These are phyloP conservation scores for Chelidonichthys spinosus DNA, from an alignment of 2,797 vertebrate genomes.

Conservation along the genomic window DNA sequence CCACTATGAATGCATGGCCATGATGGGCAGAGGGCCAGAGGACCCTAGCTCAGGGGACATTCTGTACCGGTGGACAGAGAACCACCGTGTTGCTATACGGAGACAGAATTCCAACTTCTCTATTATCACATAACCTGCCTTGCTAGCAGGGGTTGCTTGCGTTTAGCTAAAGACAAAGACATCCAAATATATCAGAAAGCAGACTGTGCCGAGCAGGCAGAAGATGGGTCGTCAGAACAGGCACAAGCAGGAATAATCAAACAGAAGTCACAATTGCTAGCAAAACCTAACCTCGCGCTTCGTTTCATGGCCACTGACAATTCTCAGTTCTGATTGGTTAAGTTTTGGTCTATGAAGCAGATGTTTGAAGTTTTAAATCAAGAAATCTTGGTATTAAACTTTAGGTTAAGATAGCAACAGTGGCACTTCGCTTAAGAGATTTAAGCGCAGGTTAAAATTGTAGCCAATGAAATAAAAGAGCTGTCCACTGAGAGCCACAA, in stretches of 20 bases:
- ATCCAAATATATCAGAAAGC: neutral
- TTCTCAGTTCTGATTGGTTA: too few relatives aligned
- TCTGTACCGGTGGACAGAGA: neutral
- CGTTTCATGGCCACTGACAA: too few relatives aligned
- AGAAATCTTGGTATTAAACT: too few relatives aligned
- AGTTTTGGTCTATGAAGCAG: too few relatives aligned
- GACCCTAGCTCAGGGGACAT: neutral
- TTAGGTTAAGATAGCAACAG: too few relatives aligned
- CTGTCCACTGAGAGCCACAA: too few relatives aligned
- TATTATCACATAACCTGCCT: slow-evolving; percentile 4
- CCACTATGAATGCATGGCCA: neutral
- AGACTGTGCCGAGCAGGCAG: neutral
- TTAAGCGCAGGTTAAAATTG: too few relatives aligned
- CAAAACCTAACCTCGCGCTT: neutral
- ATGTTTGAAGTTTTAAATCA: too few relatives aligned
- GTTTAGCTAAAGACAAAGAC: neutral
- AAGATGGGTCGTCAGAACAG: neutral
- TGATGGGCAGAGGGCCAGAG: neutral
- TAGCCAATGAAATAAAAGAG: too few relatives aligned
- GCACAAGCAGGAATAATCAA: neutral
- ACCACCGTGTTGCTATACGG: neutral
- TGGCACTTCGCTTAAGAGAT: too few relatives aligned
- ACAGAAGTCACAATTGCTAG: neutral
- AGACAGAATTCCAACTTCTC: neutral
- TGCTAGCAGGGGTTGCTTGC: neutral